A percentile compares a stretch with the other conserved stretches of the same genome.
phyloP scores from a whole-genome alignment of 2,113 vertebrate species.

The Corydoras maculifer region DNA sequence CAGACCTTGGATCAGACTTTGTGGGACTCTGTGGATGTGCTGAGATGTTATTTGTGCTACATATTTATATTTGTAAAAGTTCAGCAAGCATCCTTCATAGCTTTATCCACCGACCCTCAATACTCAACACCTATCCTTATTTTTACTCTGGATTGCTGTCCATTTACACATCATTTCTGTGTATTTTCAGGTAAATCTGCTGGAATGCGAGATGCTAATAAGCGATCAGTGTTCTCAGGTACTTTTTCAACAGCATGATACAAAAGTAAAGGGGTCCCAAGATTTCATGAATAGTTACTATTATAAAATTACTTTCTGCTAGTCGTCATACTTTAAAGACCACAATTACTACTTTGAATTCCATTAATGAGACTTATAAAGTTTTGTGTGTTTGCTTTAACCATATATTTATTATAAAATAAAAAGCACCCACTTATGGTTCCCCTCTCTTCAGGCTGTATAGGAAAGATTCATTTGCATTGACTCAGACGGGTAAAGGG shows the following conservation, averaged over 20 bases:
- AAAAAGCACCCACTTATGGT: neutral
- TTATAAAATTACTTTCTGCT: no score
- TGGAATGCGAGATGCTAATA: conserved; percentile 58
- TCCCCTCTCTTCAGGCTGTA: conserved; percentile 4
- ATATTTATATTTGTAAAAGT: no score
- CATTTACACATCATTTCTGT: neutral
- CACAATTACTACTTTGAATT: no score
- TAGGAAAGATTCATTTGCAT: conserved; percentile 59
- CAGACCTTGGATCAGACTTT: no score
- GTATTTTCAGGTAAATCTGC: conserved; percentile 39
- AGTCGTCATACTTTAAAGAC: no score
- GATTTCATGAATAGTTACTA: neutral
- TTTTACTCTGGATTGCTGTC: conserved; percentile 48
- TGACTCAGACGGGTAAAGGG: conserved; percentile 59
- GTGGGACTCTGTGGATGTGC: no score
- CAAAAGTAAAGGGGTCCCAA: neutral
- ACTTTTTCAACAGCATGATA: conserved; percentile 21
- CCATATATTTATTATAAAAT: conserved; percentile 15
- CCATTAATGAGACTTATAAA: conserved; percentile 46
- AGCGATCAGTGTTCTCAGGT: conserved; percentile 73
- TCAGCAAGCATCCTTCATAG: no score
- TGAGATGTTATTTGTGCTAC: no score
- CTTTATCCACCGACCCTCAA: no score
- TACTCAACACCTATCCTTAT: conserved; percentile 32
- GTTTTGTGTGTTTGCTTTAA: conserved; percentile 57